Evolutionary conservation across 2,113 vertebrate genomes (phyloP).

Genomic region (Rallus limicola): DNA sequence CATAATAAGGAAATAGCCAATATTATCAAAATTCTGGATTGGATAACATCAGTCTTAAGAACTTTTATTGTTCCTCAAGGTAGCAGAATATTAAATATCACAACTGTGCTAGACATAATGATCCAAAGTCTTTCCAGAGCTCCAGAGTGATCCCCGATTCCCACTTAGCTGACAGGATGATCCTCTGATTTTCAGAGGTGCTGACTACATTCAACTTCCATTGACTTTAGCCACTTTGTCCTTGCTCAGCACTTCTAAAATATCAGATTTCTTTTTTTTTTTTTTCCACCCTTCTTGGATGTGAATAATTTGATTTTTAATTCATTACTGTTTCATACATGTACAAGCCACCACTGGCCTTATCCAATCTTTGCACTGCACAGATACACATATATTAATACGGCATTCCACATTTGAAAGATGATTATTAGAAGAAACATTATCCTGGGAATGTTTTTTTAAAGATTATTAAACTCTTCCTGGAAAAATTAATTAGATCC

Average conservation of each 20-base stretch:
- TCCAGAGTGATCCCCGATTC: neutral
- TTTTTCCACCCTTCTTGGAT: neutral
- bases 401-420: neutral
- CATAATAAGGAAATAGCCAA: neutral
- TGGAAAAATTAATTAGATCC: neutral
- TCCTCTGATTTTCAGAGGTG: neutral
- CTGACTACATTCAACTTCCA: neutral
- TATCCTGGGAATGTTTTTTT: neutral
- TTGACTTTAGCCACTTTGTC: neutral
- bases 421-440: neutral
- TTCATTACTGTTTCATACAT: neutral
- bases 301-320: neutral
- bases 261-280: neutral
- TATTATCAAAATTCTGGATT: neutral
- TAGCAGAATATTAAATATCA: neutral
- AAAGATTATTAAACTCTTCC: neutral
- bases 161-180: neutral
- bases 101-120: neutral
- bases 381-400: neutral
- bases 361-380: neutral
- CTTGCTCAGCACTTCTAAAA: neutral
- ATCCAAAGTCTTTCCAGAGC: neutral
- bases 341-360: neutral
- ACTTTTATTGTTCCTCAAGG: neutral
- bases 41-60: neutral